These are phyloP conservation scores for Drosophila pseudoobscura DNA, from an alignment of 1,140 invertebrate genomes.

Conservation along the genomic window DNA sequence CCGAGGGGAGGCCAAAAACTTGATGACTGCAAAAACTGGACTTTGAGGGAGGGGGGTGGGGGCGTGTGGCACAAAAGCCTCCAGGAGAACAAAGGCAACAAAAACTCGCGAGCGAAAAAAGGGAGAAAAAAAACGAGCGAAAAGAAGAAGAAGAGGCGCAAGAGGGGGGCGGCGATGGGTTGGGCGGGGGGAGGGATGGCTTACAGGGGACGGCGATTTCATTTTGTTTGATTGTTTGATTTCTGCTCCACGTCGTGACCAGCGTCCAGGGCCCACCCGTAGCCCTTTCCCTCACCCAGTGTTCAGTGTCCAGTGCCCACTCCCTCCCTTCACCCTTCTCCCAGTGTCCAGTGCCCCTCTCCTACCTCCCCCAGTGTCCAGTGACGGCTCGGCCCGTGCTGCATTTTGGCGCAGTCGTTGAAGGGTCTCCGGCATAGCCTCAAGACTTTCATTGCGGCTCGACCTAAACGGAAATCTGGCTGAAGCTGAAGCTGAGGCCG, in stretches of 20 bases:
- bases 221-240: slow-evolving; percentile 81
- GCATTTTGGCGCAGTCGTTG: slow-evolving; percentile 74
- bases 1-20: slow-evolving; percentile 61
- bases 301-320: too few species aligned
- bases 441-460: slow-evolving; percentile 68
- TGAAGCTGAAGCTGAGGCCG: background rate
- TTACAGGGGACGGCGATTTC: slow-evolving; percentile 56
- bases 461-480: slow-evolving; percentile 70
- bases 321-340: too few species aligned
- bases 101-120: slow-evolving; percentile 52
- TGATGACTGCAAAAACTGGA: slow-evolving; percentile 78
- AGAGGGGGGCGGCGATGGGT: background rate
- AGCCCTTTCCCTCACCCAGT: too few species aligned
- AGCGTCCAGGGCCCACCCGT: slow-evolving; percentile 29
- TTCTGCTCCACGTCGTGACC: slow-evolving; percentile 63
- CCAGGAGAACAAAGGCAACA: slow-evolving; percentile 73
- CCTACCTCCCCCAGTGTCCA: background rate
- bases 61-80: slow-evolving; percentile 68
- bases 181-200: background rate
- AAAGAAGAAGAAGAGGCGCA: slow-evolving; percentile 5
- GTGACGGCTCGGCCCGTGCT: background rate
- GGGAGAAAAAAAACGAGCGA: slow-evolving; percentile 20
- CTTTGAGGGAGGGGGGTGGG: slow-evolving; percentile 62
- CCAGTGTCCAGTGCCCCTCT: too few species aligned
- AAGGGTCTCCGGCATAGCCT: slow-evolving; percentile 77